phyloP scores from a whole-genome alignment of 2,888 invertebrate species.

The Patella pellucida region DNA sequence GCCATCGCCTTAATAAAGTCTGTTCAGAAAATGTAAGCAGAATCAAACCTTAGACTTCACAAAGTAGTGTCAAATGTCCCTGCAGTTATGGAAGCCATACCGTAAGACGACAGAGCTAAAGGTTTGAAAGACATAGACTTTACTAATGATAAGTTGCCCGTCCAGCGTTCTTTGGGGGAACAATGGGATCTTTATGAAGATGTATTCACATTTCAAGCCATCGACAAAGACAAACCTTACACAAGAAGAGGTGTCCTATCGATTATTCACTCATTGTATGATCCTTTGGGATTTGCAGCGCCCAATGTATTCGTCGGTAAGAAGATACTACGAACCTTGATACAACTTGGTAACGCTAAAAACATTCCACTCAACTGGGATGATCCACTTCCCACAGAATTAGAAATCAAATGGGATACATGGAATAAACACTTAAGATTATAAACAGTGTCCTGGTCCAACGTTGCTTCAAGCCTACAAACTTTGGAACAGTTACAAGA shows the following conservation, averaged over 20 bases:
- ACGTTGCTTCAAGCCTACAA: neutral
- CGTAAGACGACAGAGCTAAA: constrained; percentile 23
- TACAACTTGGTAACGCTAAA: neutral
- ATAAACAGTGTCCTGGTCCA: neutral
- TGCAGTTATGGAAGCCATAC: constrained; percentile 28
- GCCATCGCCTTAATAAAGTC: constrained; percentile 33
- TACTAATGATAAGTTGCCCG: neutral
- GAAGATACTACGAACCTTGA: constrained; percentile 5
- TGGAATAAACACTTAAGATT: constrained; percentile 6
- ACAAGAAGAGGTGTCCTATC: constrained; percentile 14
- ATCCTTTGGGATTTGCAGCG: constrained; percentile 19
- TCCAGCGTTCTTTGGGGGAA: neutral
- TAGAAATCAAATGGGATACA: constrained; percentile 12
- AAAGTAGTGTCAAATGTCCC: constrained; percentile 39
- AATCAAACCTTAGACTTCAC: constrained; percentile 34
- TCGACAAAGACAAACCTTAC: neutral
- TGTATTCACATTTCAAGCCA: neutral
- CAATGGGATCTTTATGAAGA: neutral
- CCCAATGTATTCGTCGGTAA: constrained; percentile 15
- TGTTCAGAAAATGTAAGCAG: constrained; percentile 29
- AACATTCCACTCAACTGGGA: constrained; percentile 17
- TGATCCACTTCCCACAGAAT: neutral
- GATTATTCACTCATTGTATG: constrained; percentile 13
- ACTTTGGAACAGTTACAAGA: neutral
- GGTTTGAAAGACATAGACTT: constrained; percentile 22